Percentiles rank a stretch among this genome's conserved stretches.
Conservation (phyloP, 2,888 invertebrate genomes). For the Drosophila rubida region DNA sequence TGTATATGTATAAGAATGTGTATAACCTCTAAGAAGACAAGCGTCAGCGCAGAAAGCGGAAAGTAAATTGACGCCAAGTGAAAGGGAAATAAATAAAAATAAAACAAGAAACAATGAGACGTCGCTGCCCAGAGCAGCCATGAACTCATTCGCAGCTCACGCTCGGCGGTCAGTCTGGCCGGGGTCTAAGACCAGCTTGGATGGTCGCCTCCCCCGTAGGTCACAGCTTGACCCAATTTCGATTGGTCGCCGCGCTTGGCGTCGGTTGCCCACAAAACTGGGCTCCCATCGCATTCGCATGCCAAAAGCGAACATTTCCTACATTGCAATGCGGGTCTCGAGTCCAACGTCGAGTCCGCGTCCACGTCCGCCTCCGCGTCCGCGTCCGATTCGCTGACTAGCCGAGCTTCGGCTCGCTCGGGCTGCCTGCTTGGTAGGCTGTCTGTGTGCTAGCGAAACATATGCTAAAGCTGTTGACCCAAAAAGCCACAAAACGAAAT, state of each 20-base stretch:
- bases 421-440: slow-evolving; percentile 66
- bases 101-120: slow-evolving; percentile 29
- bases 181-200: slow-evolving; percentile 18
- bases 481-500: slow-evolving; percentile 78
- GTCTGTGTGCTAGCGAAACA: slow-evolving; percentile 68
- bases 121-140: slow-evolving; percentile 15
- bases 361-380: slow-evolving; percentile 2
- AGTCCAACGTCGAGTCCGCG: not conserved
- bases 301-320: slow-evolving; percentile 74
- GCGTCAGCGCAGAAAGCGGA: slow-evolving; percentile 73
- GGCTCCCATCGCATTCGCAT: slow-evolving; percentile 61
- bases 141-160: slow-evolving; percentile 61
- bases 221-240: slow-evolving; percentile 56
- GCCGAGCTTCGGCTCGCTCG: slow-evolving; percentile 1
- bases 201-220: slow-evolving; percentile 19
- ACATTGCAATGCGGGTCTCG: slow-evolving; percentile 74
- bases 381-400: slow-evolving; percentile 10
- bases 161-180: slow-evolving; percentile 39
- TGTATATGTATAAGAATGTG: slow-evolving; percentile 39
- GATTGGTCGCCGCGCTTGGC: slow-evolving; percentile 4
- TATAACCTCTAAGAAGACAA: slow-evolving; percentile 28
- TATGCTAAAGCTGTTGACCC: slow-evolving; percentile 78
- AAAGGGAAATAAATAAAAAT: slow-evolving; percentile 74
- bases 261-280: slow-evolving; percentile 50
- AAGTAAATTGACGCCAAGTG: slow-evolving; percentile 79